Conservation (phyloP, 2,113 vertebrate genomes). For the Oreocharis arfaki region DNA sequence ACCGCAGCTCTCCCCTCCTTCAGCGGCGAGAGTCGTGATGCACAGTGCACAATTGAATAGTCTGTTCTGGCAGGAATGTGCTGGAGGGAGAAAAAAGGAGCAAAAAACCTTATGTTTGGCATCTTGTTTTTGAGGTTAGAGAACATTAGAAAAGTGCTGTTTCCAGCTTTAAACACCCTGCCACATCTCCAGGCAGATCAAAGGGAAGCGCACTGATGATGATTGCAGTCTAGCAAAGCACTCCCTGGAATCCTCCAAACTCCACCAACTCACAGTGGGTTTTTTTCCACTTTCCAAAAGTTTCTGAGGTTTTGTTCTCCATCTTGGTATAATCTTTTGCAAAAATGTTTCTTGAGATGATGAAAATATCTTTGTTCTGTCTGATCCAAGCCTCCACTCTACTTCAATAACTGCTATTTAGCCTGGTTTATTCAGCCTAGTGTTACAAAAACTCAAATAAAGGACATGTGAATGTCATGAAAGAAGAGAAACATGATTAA, state of each 20-base stretch:
- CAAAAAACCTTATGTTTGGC: background rate
- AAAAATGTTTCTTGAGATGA: background rate
- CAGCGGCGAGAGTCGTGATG: background rate
- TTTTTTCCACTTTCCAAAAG: background rate
- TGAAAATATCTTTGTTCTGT: background rate
- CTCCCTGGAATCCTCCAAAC: background rate
- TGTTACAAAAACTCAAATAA: background rate
- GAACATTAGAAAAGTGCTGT: slow-evolving; percentile 20
- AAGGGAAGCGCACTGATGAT: background rate
- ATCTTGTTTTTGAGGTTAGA: slow-evolving; percentile 40
- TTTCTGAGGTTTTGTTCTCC: background rate
- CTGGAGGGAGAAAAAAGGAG: slow-evolving; percentile 10
- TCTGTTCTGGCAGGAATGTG: slow-evolving; percentile 29
- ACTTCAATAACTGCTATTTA: background rate
- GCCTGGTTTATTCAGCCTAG: background rate
- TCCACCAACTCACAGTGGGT: background rate
- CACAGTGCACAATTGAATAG: background rate
- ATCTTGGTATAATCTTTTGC: background rate
- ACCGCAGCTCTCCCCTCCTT: background rate
- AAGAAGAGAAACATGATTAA: background rate
- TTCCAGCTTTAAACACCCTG: slow-evolving; percentile 3
- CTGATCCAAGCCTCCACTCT: background rate
- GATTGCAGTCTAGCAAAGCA: background rate
- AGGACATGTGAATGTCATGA: background rate
- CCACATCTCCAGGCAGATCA: slow-evolving; percentile 14